Evolutionary conservation across 2,888 invertebrate genomes (phyloP), one percentile per base, ranked within the genome.

Genomic region (Spicauda simplicius): DNA sequence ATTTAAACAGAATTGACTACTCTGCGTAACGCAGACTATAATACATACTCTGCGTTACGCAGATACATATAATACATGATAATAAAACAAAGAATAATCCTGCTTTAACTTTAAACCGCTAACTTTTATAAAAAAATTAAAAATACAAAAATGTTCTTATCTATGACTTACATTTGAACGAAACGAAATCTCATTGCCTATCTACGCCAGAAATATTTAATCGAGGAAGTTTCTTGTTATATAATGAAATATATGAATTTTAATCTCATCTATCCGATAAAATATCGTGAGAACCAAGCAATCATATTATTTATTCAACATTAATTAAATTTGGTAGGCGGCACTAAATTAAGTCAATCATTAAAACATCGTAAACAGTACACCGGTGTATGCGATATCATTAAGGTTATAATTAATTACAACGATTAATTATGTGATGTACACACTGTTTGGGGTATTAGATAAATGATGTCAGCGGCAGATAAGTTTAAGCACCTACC

Each of bases 381-480:
- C 45, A 11, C 16, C 19, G 20, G 45, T 58, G 20, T 45, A 57
- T 41, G 14, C 41, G 19, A 41, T 14, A 58, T 58, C 20, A 58
- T 58, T 58, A 58, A 45, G 20, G 10, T n/a, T 48, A 45, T 58
- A 48, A 58, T 58, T 58, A 58, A 58, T 58, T 20, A 58, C 45
- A 45, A 25, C 58, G 33, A 56, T 56, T 37, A 48, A 48, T 48
- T 48, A 48, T 37, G 1, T 14, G 41, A 41, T 41, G 41, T 41
- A 41, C 41, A 12, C 41, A 41, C 14, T 41, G 41, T 25, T 41
- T 18, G 16, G 11, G 18, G 33, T 33, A 33, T 33, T 41, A 41
- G 41, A 41, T 41, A 41, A 41, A 41, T 41, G 41, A 41, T 41
- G 41, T 41, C 41, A 41, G 14, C 14, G 14, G 41, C 41, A 41